Percentiles rank a stretch among this genome's conserved stretches.
Evolutionary conservation across 2,113 vertebrate species (phyloP).

Genomic region (Sturnus vulgaris): DNA sequence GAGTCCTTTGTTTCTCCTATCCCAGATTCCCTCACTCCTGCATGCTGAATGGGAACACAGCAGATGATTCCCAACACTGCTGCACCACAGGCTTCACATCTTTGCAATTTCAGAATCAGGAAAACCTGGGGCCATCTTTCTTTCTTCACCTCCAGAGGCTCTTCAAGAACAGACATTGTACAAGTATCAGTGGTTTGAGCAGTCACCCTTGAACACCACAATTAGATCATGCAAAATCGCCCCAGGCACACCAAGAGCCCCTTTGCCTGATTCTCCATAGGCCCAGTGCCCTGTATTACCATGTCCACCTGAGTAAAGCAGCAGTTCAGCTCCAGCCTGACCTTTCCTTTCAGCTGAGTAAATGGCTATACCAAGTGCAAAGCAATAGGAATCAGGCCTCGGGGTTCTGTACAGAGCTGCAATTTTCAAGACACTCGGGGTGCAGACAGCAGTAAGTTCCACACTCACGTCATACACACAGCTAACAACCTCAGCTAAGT

Average conservation of each 20-base stretch:
- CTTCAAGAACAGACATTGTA: background rate
- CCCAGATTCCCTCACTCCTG: background rate
- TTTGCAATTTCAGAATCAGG: background rate
- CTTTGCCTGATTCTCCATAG: rapidly evolving
- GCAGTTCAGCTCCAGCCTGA: background rate
- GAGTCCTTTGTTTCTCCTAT: background rate
- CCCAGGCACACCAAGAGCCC: background rate
- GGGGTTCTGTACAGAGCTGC: rapidly evolving
- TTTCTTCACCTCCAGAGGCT: background rate
- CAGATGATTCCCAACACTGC: background rate
- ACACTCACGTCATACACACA: background rate
- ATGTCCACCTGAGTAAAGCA: background rate
- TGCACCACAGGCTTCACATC: background rate
- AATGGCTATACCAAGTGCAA: background rate
- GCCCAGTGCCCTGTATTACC: background rate
- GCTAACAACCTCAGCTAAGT: slow-evolving; percentile 21
- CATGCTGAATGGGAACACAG: background rate
- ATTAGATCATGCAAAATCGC: background rate
- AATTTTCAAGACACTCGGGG: background rate
- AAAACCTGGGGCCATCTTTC: background rate
- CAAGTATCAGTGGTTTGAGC: background rate
- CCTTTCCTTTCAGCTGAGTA: background rate
- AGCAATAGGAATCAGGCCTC: background rate
- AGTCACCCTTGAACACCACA: background rate
- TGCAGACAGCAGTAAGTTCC: background rate